Evolutionary conservation across 2,888 invertebrate genomes (phyloP), one percentile per base, ranked within the genome.

Genomic region (Synergus gifuensis): DNA sequence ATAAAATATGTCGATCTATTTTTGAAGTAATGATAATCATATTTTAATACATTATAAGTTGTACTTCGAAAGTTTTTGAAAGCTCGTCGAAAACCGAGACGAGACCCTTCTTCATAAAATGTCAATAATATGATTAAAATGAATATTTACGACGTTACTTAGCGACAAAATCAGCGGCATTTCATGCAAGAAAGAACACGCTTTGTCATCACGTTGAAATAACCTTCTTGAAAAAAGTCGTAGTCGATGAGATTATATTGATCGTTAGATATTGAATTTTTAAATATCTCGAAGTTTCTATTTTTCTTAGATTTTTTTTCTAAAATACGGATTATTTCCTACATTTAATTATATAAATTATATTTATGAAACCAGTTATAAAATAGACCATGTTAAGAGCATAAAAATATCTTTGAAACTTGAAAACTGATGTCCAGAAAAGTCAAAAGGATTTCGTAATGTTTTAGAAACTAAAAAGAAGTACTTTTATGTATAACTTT

Each of bases 91-190:
- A 40, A 12, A 0, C 40, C n/a, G 16, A 40, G 16, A 64, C 7
- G n/a, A 36, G 40, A 64, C 40, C 40, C 36, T 64, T 42, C 40
- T 42, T 64, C 8, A 64, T 36, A 64, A 63, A 42, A 64, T n/a
- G 64, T 64, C 40, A 40, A 64, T 64, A 64, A 64, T 40, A n/a
- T 8, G 40, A 40, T 64, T 40, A 64, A 64, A 64, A 64, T 64
- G 64, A 64, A 64, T 64, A 64, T 64, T 64, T 64, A 64, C n/a
- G 40, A 28, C 40, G n/a, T 64, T 9, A 42, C 42, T 64, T 28
- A 42, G 14, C 64, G n/a, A 64, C 40, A 64, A 64, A 64, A 7
- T 18, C 12, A 44, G 44, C 66, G 18, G 11, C 16, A 66, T 16
- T n/a, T 66, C 18, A 58, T 11, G n/a, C 58, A 18, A 18, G n/a